A percentile compares a stretch with the other conserved stretches of the same genome.
phyloP scores from a whole-genome alignment of 2,888 invertebrate species.

The Nomada flava region DNA sequence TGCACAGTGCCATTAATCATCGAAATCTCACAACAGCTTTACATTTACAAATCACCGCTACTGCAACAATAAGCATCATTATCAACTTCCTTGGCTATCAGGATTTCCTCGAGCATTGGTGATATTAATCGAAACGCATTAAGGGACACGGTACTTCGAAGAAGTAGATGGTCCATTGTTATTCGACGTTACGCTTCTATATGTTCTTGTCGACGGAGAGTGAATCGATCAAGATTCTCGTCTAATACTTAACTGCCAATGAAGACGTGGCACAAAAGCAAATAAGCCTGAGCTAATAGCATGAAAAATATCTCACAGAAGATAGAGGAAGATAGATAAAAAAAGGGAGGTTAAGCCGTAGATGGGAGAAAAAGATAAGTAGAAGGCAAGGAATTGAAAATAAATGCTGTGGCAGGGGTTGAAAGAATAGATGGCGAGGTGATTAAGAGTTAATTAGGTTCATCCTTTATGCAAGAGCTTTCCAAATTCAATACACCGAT shows the following conservation, averaged over 20 bases:
- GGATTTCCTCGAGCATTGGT: background rate
- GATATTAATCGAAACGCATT: slow-evolving; percentile 30
- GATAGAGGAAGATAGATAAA: background rate
- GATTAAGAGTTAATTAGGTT: background rate
- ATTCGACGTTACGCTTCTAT: slow-evolving; percentile 19
- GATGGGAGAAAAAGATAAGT: background rate
- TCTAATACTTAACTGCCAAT: slow-evolving; percentile 1
- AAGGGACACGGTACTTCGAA: background rate
- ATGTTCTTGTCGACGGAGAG: background rate
- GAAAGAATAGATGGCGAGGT: background rate
- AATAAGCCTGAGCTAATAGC: slow-evolving; percentile 13
- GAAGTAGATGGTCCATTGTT: slow-evolving; percentile 19
- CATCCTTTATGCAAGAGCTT: background rate
- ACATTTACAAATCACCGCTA: background rate
- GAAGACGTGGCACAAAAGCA: background rate
- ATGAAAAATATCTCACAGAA: background rate
- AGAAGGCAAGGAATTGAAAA: background rate
- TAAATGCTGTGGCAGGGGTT: background rate
- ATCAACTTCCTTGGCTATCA: background rate
- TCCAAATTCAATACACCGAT: background rate
- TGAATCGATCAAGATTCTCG: slow-evolving; percentile 33
- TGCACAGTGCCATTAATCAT: too few species aligned
- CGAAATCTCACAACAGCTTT: too few species aligned
- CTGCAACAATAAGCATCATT: background rate
- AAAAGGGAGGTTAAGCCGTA: background rate